These are phyloP conservation scores for Dryococelus australis DNA, from an alignment of 2,888 invertebrate species.

Conservation along the genomic window DNA sequence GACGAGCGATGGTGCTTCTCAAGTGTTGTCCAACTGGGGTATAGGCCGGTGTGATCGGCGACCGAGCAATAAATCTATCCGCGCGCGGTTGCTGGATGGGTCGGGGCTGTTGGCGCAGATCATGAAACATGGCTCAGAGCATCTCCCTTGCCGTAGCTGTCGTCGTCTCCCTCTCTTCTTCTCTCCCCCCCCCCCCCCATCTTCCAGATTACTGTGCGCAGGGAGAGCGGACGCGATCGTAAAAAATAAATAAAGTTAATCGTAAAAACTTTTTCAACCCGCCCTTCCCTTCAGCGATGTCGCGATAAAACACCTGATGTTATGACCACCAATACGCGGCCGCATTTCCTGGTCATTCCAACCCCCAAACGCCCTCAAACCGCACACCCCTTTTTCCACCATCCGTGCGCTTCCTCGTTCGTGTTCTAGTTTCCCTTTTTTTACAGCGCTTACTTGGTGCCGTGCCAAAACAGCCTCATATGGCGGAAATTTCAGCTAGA, in stretches of 20 bases:
- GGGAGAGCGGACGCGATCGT: not conserved
- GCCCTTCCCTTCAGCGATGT: not conserved
- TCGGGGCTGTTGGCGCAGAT: not conserved
- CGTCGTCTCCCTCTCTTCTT: not conserved
- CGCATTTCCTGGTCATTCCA: not conserved
- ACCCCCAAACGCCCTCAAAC: not conserved
- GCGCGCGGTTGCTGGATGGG: not conserved
- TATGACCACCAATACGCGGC: conserved; percentile 8
- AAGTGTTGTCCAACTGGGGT: no score
- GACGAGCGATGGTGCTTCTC: no score
- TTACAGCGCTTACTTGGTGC: not conserved
- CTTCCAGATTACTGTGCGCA: not conserved
- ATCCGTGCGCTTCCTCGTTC: not conserved
- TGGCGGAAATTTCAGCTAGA: not conserved
- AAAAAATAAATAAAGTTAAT: conserved; percentile 16
- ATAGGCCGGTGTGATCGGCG: not conserved
- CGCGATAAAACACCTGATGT: conserved; percentile 16
- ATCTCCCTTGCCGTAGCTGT: not conserved
- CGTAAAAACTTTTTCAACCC: not conserved
- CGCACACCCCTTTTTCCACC: not conserved
- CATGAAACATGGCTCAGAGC: not conserved
- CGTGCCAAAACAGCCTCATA: not conserved
- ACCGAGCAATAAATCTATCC: not conserved
- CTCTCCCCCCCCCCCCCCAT: no score
- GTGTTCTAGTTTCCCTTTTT: not conserved